Percentiles rank a stretch among this genome's conserved stretches.
phyloP scores from a whole-genome alignment of 2,113 vertebrate species.

The Perca flavescens region DNA sequence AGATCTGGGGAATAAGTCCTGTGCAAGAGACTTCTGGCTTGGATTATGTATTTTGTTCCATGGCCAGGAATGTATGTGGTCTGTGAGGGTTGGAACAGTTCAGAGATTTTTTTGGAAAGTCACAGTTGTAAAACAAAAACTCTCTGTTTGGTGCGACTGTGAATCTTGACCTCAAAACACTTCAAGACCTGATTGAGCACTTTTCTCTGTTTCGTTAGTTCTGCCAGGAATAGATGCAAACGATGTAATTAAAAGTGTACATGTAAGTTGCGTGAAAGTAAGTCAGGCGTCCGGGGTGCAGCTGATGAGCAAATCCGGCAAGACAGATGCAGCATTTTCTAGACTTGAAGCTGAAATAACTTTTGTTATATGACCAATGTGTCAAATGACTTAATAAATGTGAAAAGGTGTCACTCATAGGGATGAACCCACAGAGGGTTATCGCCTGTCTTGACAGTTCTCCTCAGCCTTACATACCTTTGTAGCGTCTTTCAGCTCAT shows the following conservation, averaged over 20 bases:
- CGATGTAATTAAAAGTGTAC: constrained; percentile 48
- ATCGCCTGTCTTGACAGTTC: neutral
- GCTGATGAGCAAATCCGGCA: constrained; percentile 23
- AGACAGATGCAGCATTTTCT: constrained; percentile 18
- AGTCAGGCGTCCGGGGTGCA: constrained; percentile 44
- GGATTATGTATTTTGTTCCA: constrained; percentile 62
- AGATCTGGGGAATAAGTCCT: constrained; percentile 37
- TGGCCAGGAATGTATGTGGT: constrained; percentile 72
- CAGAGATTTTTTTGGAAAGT: constrained; percentile 50
- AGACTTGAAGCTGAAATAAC: constrained; percentile 7
- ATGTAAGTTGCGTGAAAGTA: constrained; percentile 46
- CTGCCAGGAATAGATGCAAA: constrained; percentile 50
- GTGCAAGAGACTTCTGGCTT: constrained; percentile 55
- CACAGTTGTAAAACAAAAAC: constrained; percentile 38
- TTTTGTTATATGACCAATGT: neutral
- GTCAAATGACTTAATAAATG: neutral
- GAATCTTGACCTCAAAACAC: constrained; percentile 48
- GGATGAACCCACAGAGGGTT: neutral
- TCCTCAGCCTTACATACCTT: neutral
- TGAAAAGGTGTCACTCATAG: neutral
- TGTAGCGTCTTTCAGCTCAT: neutral
- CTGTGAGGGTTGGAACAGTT: constrained; percentile 59
- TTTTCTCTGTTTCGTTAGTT: constrained; percentile 39
- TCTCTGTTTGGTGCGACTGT: constrained; percentile 47
- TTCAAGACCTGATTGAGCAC: constrained; percentile 45